Percentiles rank a stretch among this genome's conserved stretches.
Evolutionary conservation across 1,140 invertebrate species (phyloP).

Genomic region (Xylocopa sonorina): DNA sequence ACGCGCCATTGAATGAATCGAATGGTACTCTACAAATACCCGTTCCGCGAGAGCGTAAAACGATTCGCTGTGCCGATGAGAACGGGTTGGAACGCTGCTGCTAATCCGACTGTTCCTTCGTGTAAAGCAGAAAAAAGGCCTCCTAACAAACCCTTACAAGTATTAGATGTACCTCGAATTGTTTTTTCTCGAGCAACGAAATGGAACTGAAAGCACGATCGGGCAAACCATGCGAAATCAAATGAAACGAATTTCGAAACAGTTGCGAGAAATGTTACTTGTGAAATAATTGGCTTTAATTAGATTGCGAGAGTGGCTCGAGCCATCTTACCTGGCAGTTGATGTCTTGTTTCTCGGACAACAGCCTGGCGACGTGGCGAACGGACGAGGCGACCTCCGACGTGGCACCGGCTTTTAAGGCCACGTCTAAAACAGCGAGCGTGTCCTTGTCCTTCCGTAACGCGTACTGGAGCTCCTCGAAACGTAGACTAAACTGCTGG

Average conservation of each 20-base stretch:
- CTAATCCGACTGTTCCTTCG: background rate
- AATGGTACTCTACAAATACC: background rate
- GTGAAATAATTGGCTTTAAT: too few relatives aligned
- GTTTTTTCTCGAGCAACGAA: too few relatives aligned
- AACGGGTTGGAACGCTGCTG: too few relatives aligned
- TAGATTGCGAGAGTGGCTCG: background rate
- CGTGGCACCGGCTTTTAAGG: conserved; percentile 84
- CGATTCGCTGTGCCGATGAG: background rate
- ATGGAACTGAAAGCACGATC: too few relatives aligned
- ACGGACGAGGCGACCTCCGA: conserved; percentile 85
- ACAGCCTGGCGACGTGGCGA: conserved; percentile 85
- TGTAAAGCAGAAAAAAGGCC: background rate
- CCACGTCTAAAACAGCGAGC: conserved; percentile 84
- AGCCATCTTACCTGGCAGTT: conserved; percentile 76
- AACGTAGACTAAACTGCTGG: conserved; percentile 84
- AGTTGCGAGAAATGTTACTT: too few relatives aligned
- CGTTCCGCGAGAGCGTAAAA: background rate
- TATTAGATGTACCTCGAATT: too few relatives aligned
- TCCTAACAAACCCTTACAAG: too few relatives aligned
- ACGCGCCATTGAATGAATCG: conserved; percentile 7
- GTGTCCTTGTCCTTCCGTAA: conserved; percentile 86
- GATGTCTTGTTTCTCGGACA: conserved; percentile 85
- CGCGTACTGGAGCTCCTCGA: conserved; percentile 85
- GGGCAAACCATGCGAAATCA: too few relatives aligned
- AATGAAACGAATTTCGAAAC: too few relatives aligned